Base-by-base conservation (phyloP, 2,113 vertebrate genomes). In the Psittacara wagleri region DNA sequence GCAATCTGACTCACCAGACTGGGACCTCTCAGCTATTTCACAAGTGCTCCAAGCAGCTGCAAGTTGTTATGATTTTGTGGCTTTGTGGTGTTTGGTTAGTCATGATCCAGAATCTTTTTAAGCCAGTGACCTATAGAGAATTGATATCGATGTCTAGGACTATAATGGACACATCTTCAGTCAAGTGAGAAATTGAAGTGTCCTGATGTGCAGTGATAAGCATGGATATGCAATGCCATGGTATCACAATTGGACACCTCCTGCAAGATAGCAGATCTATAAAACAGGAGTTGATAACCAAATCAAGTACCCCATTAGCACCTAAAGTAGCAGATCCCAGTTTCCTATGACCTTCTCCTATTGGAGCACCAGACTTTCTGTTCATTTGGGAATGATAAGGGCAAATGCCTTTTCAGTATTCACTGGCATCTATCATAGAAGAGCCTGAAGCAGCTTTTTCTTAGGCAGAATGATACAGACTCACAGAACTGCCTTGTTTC, bases 401-500 rank as follows among this genome's bases (percentile, higher is more conserved):
- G 6, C 1, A 61, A 73, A 48, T 66, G 69, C 27, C 18, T 15
- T 31, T 76, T 83, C 79, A 37, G 9, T 6, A 17, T 39, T 72
- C 31, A 35, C 10, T 67, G 25, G 1, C 2, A 0, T 31, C 18
- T 52, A 77, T 24, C 2, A 19, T 0, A 46, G 5, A 33, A 73
- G 14, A 57, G 35, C 29, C 41, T 77, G 63, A 81, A 90, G 49
- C n/a, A 88, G 31, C 49, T 28, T 90, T 69, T 85, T 27, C 17
- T 91, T 74, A 57, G 41, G 29, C 39, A 77, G 59, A 90, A 27
- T 17, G 57, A 2, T 22, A 29, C 11, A 77, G n/a, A 48, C 29
- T 55, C 33, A 51, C 8, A 48, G 48, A 19, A 80, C 14, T 0
- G 0, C 33, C 17, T 92, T 79, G 17, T 75, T 83, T 75, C 41